These are phyloP conservation scores for Caenorhabditis uteleia DNA, from an alignment of 2,888 invertebrate genomes.

Conservation along the genomic window DNA sequence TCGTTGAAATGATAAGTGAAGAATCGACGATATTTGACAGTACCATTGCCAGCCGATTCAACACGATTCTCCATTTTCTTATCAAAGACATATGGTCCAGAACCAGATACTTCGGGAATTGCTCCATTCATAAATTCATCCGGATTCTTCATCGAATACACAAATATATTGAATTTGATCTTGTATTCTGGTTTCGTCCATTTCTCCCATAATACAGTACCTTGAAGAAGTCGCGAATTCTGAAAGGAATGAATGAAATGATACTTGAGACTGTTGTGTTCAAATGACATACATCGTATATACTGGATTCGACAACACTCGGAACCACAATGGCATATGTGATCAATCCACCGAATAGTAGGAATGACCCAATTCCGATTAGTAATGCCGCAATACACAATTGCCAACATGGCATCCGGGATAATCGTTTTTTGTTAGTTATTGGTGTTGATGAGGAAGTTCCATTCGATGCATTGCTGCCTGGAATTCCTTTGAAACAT, in stretches of 20 bases:
- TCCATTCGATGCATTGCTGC: constrained; percentile 33
- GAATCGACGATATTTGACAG: constrained; percentile 56
- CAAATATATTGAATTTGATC: constrained; percentile 58
- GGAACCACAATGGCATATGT: constrained; percentile 45
- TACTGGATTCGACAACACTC: constrained; percentile 29
- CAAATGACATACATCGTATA: constrained; percentile 28
- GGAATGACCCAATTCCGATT: constrained; percentile 22
- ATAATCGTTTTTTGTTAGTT: constrained; percentile 12
- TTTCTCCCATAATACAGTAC: constrained; percentile 55
- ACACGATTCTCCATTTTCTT: constrained; percentile 62
- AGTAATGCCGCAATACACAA: constrained; percentile 11
- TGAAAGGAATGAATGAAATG: constrained; percentile 30
- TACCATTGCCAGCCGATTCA: constrained; percentile 54
- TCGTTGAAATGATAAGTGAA: constrained; percentile 60
- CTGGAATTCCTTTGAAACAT: too few species aligned
- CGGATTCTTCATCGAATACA: constrained; percentile 68
- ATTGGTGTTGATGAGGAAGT: constrained; percentile 27
- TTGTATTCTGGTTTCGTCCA: constrained; percentile 65
- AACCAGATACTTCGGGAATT: constrained; percentile 57
- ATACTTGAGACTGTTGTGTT: not conserved
- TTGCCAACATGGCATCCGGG: constrained; percentile 24
- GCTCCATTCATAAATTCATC: constrained; percentile 65
- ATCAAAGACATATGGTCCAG: constrained; percentile 69
- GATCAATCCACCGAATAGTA: constrained; percentile 34
- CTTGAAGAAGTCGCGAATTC: constrained; percentile 57